These are phyloP conservation scores for Cheumatopsyche charites DNA, from an alignment of 1,140 invertebrate genomes.

Conservation along the genomic window DNA sequence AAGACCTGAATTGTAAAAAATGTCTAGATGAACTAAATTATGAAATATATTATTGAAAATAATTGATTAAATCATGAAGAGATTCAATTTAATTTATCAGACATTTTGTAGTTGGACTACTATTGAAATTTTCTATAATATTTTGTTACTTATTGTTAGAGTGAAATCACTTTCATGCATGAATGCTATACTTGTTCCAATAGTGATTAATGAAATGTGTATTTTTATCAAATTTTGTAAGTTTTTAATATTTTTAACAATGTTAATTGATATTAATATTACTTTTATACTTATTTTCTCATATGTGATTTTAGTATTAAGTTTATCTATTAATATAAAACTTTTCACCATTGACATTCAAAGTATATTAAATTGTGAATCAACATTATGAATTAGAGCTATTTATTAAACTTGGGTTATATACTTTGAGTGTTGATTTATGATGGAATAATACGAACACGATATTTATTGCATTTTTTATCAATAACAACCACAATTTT, in stretches of 20 bases:
- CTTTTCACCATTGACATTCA: not conserved
- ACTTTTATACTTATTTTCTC: slow-evolving; percentile 21
- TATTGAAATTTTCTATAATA: too few species aligned
- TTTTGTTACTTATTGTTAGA: slow-evolving; percentile 22
- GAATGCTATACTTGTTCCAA: not conserved
- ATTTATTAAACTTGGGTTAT: too few species aligned
- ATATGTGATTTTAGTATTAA: not conserved
- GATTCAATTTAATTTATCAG: too few species aligned
- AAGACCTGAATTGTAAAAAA: not conserved
- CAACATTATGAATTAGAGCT: too few species aligned
- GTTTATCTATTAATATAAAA: not conserved
- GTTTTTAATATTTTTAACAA: not conserved
- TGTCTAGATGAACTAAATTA: too few species aligned
- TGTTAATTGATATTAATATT: slow-evolving; percentile 1
- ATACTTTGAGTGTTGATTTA: not conserved
- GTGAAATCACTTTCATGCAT: slow-evolving; percentile 21
- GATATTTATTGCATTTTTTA: too few species aligned
- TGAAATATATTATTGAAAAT: too few species aligned
- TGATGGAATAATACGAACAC: not conserved
- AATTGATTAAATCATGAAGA: too few species aligned
- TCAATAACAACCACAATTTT: not conserved
- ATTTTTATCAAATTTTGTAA: not conserved
- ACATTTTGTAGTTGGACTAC: too few species aligned
- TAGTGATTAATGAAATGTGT: slow-evolving; percentile 11
- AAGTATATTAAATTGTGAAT: too few species aligned